Percentiles rank a stretch among this genome's conserved stretches.
phyloP scores from a whole-genome alignment of 2,113 vertebrate species.

The Myrmecophaga tridactyla region DNA sequence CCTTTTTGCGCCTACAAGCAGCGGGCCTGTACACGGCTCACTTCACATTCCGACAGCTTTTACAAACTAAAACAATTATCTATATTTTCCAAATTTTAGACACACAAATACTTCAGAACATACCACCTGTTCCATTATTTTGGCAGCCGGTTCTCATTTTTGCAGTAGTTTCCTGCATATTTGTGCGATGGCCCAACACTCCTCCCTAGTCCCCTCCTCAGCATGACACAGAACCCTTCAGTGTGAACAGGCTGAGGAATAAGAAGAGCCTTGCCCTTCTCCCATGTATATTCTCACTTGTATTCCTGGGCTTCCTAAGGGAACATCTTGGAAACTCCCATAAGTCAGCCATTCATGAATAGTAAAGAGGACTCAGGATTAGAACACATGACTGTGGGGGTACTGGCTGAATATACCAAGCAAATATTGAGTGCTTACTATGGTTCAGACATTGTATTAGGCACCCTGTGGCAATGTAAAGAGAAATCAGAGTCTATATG shows the following conservation, averaged over 20 bases:
- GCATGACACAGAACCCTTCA: background rate
- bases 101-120: background rate
- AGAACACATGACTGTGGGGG: background rate
- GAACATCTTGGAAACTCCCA: background rate
- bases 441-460: background rate
- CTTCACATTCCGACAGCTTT: too few species aligned
- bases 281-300: background rate
- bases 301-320: background rate
- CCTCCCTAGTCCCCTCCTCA: background rate
- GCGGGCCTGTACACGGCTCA: too few species aligned
- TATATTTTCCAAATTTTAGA: background rate
- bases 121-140: background rate
- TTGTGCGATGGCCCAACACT: background rate
- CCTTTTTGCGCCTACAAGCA: too few species aligned
- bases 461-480: background rate
- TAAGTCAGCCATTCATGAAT: background rate
- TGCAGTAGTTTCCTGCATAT: background rate
- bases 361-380: constrained; percentile 11
- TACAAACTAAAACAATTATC: too few species aligned
- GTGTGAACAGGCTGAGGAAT: background rate
- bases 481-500: background rate
- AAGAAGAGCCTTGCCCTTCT: background rate
- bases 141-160: background rate
- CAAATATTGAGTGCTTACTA: background rate
- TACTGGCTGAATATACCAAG: background rate